Evolutionary conservation across 2,797 vertebrate genomes (phyloP).

Genomic region (Malacoctenus gilli): DNA sequence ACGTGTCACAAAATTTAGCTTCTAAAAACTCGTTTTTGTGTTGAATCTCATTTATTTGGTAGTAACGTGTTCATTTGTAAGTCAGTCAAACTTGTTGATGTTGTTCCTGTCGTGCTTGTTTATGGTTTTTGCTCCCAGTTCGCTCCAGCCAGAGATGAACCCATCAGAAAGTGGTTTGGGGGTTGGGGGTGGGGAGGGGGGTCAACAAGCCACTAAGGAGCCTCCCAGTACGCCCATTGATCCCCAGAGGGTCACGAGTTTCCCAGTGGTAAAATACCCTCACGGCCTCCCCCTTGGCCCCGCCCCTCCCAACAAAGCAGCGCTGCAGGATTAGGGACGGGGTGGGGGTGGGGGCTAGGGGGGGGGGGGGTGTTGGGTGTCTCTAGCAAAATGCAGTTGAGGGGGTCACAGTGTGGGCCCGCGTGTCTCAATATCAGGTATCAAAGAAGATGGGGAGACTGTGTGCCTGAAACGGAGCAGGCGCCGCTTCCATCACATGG

Average conservation of each 20-base stretch:
- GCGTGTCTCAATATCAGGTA: constrained; percentile 62
- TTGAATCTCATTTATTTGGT: too few species aligned
- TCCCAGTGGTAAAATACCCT: constrained; percentile 54
- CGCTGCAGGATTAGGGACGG: constrained; percentile 53
- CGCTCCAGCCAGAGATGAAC: constrained; percentile 19
- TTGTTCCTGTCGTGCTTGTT: neutral
- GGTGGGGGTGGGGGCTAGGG: too few species aligned
- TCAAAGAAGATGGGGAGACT: constrained; percentile 63
- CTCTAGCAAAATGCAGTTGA: constrained; percentile 52
- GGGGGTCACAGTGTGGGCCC: constrained; percentile 52
- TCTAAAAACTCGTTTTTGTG: too few species aligned
- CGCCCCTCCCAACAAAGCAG: constrained; percentile 24
- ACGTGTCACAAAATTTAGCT: too few species aligned
- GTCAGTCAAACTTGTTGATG: neutral
- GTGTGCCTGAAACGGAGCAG: constrained; percentile 32
- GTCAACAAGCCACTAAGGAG: constrained; percentile 49
- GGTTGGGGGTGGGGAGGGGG: too few species aligned
- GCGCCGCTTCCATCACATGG: constrained; percentile 28
- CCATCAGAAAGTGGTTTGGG: constrained; percentile 23
- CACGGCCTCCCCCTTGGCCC: constrained; percentile 23
- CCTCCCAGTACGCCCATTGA: constrained; percentile 59
- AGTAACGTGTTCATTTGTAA: neutral
- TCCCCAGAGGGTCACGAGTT: constrained; percentile 59
- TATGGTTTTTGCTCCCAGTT: constrained; percentile 4
- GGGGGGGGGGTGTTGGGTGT: constrained; percentile 61